Base-by-base conservation (phyloP, 1,140 invertebrate species). In the Triops longicaudatus region DNA sequence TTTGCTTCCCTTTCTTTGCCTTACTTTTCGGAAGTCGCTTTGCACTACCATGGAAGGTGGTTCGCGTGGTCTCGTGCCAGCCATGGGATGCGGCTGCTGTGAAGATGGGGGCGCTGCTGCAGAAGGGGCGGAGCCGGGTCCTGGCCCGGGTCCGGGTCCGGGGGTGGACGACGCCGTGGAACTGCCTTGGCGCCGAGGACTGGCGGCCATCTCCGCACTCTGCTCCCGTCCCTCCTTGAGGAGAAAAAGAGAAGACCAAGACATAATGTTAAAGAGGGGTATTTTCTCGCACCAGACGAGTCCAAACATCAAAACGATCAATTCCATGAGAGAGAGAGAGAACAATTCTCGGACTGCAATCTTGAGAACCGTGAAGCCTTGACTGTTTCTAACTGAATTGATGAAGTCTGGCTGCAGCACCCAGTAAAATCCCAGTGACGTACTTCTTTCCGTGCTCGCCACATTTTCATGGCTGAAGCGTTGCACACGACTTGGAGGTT, bases 11-110 rank as follows among this genome's bases (percentile, higher is more conserved):
- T 37, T 37, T 37, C 7, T 37, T 37, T n/a, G n/a, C 31, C 7
- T 78, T 87, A 94, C 94, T 89, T 96, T 96, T 82, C 94, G 89
- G 86, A 97, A 97, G 85, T 96, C 94, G 80, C 93, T 92, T 85
- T 96, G 93, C 84, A 96, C 89, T 84, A 97, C 92, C 90, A 96
- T 95, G 81, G 93, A 93, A 81, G 91, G 90, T 27, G 87, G 86
- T 77, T 87, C 85, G n/a, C 80, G 78, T 50, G 78, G 37, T 72
- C 26, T n/a, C 26, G 37, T 17, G 22, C 73, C 41, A n/a, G 73
- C 1, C 42, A 74, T 26, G 42, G 71, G 31, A 42, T 26, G 63
- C 44, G 72, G 73, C 43, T 26, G 71, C 26, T 73, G 26, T 22
- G 31, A 42, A 73, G 42, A 26, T 26, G 73, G 41, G 28, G 42